Evolutionary conservation across 2,888 invertebrate genomes (phyloP).

Genomic region (Carpatolechia fugitivella): DNA sequence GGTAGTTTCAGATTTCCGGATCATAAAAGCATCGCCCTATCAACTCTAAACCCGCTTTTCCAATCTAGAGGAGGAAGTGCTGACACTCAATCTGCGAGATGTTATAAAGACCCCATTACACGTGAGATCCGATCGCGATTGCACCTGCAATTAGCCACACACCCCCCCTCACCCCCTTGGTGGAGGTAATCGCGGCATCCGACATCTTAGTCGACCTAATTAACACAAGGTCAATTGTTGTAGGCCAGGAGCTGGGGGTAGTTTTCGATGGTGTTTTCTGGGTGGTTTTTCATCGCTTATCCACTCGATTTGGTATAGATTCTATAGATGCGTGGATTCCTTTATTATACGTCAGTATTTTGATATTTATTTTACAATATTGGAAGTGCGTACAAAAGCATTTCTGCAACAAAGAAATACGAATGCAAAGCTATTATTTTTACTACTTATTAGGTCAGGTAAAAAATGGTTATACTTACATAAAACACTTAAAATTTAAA

Average conservation of each 20-base stretch:
- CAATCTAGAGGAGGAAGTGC: slow-evolving; percentile 1
- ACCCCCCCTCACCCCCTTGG: slow-evolving; percentile 7
- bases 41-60: neutral
- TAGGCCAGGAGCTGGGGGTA: neutral
- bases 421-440: too few relatives aligned
- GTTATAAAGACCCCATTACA: slow-evolving; percentile 6
- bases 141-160: slow-evolving; percentile 13
- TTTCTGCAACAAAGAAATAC: too few relatives aligned
- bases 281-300: neutral
- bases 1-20: too few relatives aligned
- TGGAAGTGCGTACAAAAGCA: too few relatives aligned
- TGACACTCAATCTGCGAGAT: slow-evolving; percentile 3
- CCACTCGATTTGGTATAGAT: neutral
- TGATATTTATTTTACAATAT: too few relatives aligned
- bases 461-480: too few relatives aligned
- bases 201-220: slow-evolving; percentile 24
- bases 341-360: too few relatives aligned
- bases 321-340: too few relatives aligned
- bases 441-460: too few relatives aligned
- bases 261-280: neutral
- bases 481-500: too few relatives aligned
- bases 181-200: slow-evolving; percentile 10
- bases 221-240: slow-evolving; percentile 28
- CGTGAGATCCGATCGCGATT: slow-evolving; percentile 7
- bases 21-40: too few relatives aligned